Base-by-base conservation (phyloP, 2,888 invertebrate genomes). In the Emmelina monodactyla region DNA sequence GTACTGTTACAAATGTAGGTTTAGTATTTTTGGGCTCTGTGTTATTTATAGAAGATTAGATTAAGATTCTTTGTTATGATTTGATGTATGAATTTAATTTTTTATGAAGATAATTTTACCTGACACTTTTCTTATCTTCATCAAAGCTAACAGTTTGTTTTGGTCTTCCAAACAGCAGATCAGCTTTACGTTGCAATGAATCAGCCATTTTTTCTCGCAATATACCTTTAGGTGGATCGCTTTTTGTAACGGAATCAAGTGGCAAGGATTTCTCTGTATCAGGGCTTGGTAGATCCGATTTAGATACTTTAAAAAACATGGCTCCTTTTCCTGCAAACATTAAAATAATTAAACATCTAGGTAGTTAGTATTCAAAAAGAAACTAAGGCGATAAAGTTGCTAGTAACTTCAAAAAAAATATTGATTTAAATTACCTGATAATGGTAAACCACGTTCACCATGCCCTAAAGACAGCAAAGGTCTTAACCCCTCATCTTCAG, bases 121-220 rank as follows among this genome's bases (percentile, higher is more conserved):
- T 64, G 1, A 92, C 91, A 55, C 88, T 90, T 56, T 91, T 91
- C 39, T 85, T 85, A 38, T 91, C 88, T 22, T 88, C 91, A 40
- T 91, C 91, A 39, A 83, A 80, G 46, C 82, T 69, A 28, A 75
- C 50, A 31, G 63, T 55, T 35, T 70, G 62, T 32, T 56, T 66
- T 2, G 58, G 50, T 34, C 55, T 59, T 0, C 70, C 64, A 14
- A 62, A 40, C 1, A 60, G 43, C 1, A 58, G 42, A n/a, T 73
- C 71, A 1, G 56, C 49, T 35, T 59, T 76, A 40, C 58, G 61
- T 15, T 62, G 57, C 3, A 65, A 37, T 0, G 51, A 42, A 22
- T 72, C 71, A 0, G 68, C 50, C 16, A 80, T 64, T 33, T 86
- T 84, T 45, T 88, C 88, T 14, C 88, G 64, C 5, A 88, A 60